Conservation (phyloP, 2,113 vertebrate species). For the Ramphastos sulfuratus region DNA sequence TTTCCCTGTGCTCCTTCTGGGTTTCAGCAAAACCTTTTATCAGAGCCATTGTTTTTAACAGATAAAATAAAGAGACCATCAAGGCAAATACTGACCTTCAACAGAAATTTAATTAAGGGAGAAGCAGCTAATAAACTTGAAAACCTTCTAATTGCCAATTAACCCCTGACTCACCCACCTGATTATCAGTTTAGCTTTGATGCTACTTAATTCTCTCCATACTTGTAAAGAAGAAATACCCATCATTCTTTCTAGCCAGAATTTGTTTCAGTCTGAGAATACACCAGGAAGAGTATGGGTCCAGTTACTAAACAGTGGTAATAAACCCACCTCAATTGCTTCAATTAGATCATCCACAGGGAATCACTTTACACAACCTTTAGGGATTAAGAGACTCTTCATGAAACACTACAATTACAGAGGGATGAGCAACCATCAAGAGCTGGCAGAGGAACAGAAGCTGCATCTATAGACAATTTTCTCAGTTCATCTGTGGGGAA, state of each 20-base stretch:
- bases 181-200: constrained; percentile 20
- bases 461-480: background rate
- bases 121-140: constrained; percentile 13
- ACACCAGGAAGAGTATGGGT: constrained; percentile 32
- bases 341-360: constrained; percentile 49
- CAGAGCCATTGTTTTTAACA: background rate
- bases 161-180: constrained; percentile 4
- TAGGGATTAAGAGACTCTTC: constrained; percentile 49
- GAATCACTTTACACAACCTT: constrained; percentile 53
- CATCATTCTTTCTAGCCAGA: background rate
- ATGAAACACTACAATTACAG: constrained; percentile 39
- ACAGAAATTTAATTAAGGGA: constrained; percentile 25
- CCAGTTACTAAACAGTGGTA: constrained; percentile 59
- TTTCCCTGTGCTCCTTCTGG: background rate
- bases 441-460: background rate
- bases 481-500: background rate
- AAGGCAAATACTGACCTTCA: background rate
- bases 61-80: background rate
- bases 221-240: constrained; percentile 6
- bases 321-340: constrained; percentile 70
- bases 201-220: constrained; percentile 37
- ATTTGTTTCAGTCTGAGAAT: constrained; percentile 7
- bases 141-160: constrained; percentile 30
- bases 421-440: constrained; percentile 49
- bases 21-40: constrained; percentile 19